Base-by-base conservation (phyloP, 2,888 invertebrate genomes). In the Machimus atricapillus region DNA sequence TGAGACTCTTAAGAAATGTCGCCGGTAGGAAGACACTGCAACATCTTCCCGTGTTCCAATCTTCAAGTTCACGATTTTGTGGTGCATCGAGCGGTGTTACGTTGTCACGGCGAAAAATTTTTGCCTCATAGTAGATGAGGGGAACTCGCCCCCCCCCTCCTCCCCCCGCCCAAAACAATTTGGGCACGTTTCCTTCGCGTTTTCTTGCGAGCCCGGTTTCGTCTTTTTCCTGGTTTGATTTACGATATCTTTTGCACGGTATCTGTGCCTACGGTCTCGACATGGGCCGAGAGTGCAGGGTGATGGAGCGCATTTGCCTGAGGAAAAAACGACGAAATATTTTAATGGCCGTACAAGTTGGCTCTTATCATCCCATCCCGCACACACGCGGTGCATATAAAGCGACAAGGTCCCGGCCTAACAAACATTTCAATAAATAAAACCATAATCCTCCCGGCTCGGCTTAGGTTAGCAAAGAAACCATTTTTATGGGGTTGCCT, bases 381-480 rank as follows among this genome's bases (percentile, higher is more conserved):
- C 27, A 66, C 66, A 66, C 66, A 66, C 66, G 66, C 66, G 66
- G 66, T 66, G 66, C 66, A 66, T 66, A 66, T 66, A 66, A 66
- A 66, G 66, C 66, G 66, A 66, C 66, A 66, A 66, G 66, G 66
- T 66, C 66, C 66, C 14, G 82, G 82, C 82, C 58, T 31, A 56
- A 82, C 82, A 82, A 82, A 56, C 82, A 82, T 82, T 58, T 82
- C 82, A 82, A 82, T 82, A 82, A 82, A 82, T 82, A 82, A 82
- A 79, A 58, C 66, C 58, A 82, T 82, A 82, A 82, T 82, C 82
- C 82, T 66, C 58, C 58, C 34, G 66, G 66, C 82, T 37, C 52
- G 58, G 66, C 52, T 82, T 66, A 82, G 34, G 58, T 58, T 23
- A 66, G 58, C 66, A 66, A 66, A 66, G 82, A 82, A 56, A 58